A percentile compares a stretch with the other conserved stretches of the same genome.
Evolutionary conservation across 2,797 vertebrate genomes (phyloP).

Genomic region (Lateolabrax maculatus): DNA sequence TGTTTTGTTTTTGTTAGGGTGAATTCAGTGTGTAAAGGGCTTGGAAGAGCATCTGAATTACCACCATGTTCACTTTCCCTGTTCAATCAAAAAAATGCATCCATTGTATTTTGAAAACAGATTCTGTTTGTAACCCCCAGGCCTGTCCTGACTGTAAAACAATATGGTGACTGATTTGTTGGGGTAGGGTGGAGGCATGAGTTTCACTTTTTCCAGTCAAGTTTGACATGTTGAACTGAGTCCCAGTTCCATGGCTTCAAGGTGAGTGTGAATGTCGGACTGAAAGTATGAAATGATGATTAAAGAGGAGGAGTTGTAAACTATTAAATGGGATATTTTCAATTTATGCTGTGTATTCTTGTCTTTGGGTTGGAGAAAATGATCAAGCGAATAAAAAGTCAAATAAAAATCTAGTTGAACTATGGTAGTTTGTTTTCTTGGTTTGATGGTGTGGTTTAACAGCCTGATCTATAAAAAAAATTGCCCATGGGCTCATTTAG

Average conservation of each 20-base stretch:
- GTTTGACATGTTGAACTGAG: slow-evolving; percentile 90
- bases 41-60: slow-evolving; percentile 74
- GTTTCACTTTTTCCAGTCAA: slow-evolving; percentile 85
- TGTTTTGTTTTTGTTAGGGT: slow-evolving; percentile 55
- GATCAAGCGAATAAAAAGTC: slow-evolving; percentile 95
- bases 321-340: slow-evolving; percentile 98
- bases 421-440: slow-evolving; percentile 62
- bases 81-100: slow-evolving; percentile 67
- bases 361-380: slow-evolving; percentile 99
- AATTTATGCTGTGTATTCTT: slow-evolving; percentile 98
- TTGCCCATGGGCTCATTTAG: background rate
- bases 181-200: slow-evolving; percentile 63
- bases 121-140: slow-evolving; percentile 68
- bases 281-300: slow-evolving; percentile 84
- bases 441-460: slow-evolving; percentile 26
- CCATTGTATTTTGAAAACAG: slow-evolving; percentile 76
- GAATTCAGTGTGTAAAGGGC: slow-evolving; percentile 72
- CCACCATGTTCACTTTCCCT: slow-evolving; percentile 65
- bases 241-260: slow-evolving; percentile 88
- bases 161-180: slow-evolving; percentile 64
- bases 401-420: slow-evolving; percentile 86
- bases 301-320: slow-evolving; percentile 92
- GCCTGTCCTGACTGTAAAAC: slow-evolving; percentile 70
- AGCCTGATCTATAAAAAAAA: background rate
- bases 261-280: slow-evolving; percentile 89